Evolutionary conservation across 2,797 vertebrate species (phyloP), one percentile per base, ranked within the genome.

Genomic region (Diplodus puntazzo): DNA sequence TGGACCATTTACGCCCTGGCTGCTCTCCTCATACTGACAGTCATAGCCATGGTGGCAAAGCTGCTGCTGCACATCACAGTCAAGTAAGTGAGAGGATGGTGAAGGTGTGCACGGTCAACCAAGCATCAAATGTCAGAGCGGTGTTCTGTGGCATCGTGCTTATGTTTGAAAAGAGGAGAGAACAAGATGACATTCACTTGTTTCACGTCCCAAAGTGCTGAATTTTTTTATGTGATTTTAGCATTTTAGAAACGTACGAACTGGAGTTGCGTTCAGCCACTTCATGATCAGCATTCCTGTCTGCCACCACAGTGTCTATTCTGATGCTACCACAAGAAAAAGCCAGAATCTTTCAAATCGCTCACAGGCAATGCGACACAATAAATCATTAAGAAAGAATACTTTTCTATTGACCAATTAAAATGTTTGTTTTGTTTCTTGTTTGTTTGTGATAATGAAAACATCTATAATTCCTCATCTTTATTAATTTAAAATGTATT

Each of bases 1-100:
- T 99, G 98, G 98, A 98, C 97, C 73, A 97, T 99, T 74, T 99
- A 99, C 0, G 96, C 97, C 13, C 95, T 99, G 71, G 96, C 97
- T 18, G 97, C 95, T 2, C 96, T 99, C 72, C 96, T 99, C 84
- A 96, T 97, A 60, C 93, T 99, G 55, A 98, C 97, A 0, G 96
- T 97, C 63, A 97, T 98, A 53, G 97, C 97, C 78, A 95, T 99
- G 91, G 86, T 97, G 46, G 97, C 97, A 8, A 98, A 99, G 95
- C 94, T 97, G 79, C 96, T 99, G 80, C 96, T 99, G 84, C 97
- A 99, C 8, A 69, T 98, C 79, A 97, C 97, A 9, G 94, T 97
- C 90, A 98, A 97, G 98, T 99, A 92, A 97, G 98, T 97, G 23
- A 11, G 25, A 75, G 59, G 50, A 46, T 14, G 69, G 58, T 25